Conservation (phyloP, 2,888 invertebrate species). For the Spilarctia lutea region DNA sequence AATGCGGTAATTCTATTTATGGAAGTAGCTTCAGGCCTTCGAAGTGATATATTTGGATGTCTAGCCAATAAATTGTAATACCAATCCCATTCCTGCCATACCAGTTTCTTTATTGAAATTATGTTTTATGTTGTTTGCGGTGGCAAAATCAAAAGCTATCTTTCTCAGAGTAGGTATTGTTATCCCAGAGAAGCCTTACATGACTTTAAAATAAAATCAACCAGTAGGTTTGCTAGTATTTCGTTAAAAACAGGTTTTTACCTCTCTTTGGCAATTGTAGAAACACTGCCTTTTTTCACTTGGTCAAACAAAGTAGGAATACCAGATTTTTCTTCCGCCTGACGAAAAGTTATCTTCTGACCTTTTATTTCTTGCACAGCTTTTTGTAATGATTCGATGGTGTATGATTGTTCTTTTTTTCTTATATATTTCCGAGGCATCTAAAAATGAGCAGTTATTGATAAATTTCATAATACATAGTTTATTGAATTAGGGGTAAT, state of each 20-base stretch:
- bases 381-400: slow-evolving; percentile 19
- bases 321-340: slow-evolving; percentile 23
- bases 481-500: too few species aligned
- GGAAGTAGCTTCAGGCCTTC: slow-evolving; percentile 33
- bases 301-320: slow-evolving; percentile 19
- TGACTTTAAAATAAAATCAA: slow-evolving; percentile 38
- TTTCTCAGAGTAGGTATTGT: neutral
- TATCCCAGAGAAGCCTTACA: slow-evolving; percentile 26
- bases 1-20: too few species aligned
- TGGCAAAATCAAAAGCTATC: slow-evolving; percentile 42
- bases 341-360: slow-evolving; percentile 31
- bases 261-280: slow-evolving; percentile 14
- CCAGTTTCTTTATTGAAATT: slow-evolving; percentile 24
- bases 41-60: slow-evolving; percentile 38
- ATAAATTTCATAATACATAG: too few species aligned
- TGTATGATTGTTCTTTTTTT: too few species aligned
- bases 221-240: slow-evolving; percentile 36
- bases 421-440: too few species aligned
- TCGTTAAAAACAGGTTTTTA: slow-evolving; percentile 30
- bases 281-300: slow-evolving; percentile 1
- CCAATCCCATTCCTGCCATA: too few species aligned
- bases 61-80: slow-evolving; percentile 20
- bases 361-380: slow-evolving; percentile 36
- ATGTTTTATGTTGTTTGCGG: slow-evolving; percentile 28
- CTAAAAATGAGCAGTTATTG: too few species aligned